phyloP scores from a whole-genome alignment of 2,113 vertebrate genomes.

The Cebidichthys violaceus region DNA sequence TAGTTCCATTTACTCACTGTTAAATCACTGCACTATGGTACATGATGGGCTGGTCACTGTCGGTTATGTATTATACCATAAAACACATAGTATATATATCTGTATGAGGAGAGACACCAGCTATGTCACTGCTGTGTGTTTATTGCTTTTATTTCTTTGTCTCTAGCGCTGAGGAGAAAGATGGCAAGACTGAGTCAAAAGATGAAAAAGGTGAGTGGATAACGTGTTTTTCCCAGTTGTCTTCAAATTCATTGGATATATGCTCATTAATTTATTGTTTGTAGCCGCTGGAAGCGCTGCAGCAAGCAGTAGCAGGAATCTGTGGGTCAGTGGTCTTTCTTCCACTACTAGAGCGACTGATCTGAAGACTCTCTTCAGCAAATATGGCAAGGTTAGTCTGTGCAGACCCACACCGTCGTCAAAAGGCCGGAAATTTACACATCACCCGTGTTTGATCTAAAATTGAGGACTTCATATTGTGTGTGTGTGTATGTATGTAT shows the following conservation, averaged over 20 bases:
- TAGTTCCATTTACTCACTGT: conserved; percentile 50
- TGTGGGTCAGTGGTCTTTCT: conserved; percentile 98
- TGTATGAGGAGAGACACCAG: conserved; percentile 4
- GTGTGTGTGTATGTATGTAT: no score
- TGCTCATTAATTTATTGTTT: not conserved
- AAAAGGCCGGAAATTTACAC: fast-evolving
- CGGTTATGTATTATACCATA: conserved; percentile 41
- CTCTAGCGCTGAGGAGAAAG: conserved; percentile 90
- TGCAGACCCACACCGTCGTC: fast-evolving
- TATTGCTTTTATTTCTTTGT: conserved; percentile 79
- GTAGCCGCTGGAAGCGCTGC: conserved; percentile 77
- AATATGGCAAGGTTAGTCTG: conserved; percentile 91
- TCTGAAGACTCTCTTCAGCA: conserved; percentile 97
- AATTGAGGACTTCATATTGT: not conserved
- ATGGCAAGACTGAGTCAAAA: conserved; percentile 84
- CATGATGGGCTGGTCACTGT: conserved; percentile 55
- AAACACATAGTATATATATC: conserved; percentile 36
- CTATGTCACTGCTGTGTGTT: conserved; percentile 34
- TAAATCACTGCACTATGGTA: conserved; percentile 58
- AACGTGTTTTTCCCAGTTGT: fast-evolving
- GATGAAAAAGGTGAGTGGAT: conserved; percentile 91
- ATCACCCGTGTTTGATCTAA: not conserved
- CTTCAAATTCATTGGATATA: not conserved
- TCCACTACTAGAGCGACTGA: conserved; percentile 96
- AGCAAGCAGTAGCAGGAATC: conserved; percentile 86